phyloP scores from a whole-genome alignment of 2,888 invertebrate genomes.

The Reticulitermes lucifugus region DNA sequence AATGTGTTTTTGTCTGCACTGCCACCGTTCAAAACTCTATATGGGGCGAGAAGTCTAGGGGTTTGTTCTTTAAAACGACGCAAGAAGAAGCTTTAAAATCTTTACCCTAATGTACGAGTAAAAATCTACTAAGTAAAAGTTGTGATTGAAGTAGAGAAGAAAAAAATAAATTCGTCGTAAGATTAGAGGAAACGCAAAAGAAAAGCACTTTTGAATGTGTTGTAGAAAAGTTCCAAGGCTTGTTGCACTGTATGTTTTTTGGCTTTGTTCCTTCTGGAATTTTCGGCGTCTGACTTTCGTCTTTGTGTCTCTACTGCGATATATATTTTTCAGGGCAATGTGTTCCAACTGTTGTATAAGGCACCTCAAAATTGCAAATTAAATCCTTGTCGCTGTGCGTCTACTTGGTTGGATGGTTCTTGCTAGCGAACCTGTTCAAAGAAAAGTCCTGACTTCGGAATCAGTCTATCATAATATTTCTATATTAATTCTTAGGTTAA shows the following conservation, averaged over 20 bases:
- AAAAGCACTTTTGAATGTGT: conserved; percentile 8
- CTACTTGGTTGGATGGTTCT: too few species aligned
- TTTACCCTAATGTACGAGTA: conserved; percentile 20
- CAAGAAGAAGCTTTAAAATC: conserved; percentile 29
- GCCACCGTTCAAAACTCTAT: conserved; percentile 7
- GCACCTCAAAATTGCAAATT: not conserved
- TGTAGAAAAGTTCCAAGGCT: not conserved
- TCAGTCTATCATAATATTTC: too few species aligned
- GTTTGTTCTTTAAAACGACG: not conserved
- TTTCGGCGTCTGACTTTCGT: not conserved
- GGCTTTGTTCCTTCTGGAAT: conserved; percentile 1
- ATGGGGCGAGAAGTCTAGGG: conserved; percentile 14
- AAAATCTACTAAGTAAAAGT: conserved; percentile 10
- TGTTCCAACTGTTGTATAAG: not conserved
- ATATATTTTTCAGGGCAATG: not conserved
- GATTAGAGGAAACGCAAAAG: not conserved
- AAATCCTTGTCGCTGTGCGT: not conserved
- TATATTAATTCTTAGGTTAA: too few species aligned
- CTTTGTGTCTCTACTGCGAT: not conserved
- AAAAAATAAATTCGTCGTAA: conserved; percentile 7
- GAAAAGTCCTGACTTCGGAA: too few species aligned
- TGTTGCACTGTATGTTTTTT: not conserved
- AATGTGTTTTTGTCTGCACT: conserved; percentile 35
- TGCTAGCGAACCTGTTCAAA: too few species aligned
- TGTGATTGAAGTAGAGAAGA: not conserved